Evolutionary conservation across 2,888 invertebrate genomes (phyloP), one percentile per base, ranked within the genome.

Genomic region (Apoda limacodes): DNA sequence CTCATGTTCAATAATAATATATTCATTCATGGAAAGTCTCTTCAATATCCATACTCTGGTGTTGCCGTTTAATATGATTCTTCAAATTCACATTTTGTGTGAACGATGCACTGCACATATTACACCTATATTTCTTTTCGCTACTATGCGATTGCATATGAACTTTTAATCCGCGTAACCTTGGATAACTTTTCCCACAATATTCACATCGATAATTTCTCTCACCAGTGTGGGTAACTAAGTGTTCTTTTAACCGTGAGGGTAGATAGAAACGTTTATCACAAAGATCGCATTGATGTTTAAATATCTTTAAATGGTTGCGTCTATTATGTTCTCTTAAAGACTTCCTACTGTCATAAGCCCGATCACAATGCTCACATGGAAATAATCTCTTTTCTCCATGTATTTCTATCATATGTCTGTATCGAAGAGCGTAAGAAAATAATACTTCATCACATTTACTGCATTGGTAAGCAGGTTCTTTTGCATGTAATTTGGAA

Each of bases 21-120:
- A 17, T 17, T 17, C 17, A 17, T 17, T 17, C 5, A 17, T 5
- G 5, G 7, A 17, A 17, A 5, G 17, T 36, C 13, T 46, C 48
- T 5, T 47, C 49, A 22, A 61, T 15, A 6, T 60, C 63, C 27
- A 60, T 38, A 13, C 45, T 55, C 34, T 65, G 67, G 38, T 75
- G 75, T 11, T 70, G 67, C 9, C 63, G 57, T 30, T 82, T 84
- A 50, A 84, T 68, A 43, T 85, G 85, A 38, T 80, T 80, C 48
- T 82, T 85, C 36, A 85, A 54, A 42, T 83, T 83, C 4, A 81
- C 69, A 40, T 82, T 81, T 19, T 84, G 83, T 0, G 83, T 81
- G 39, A 85, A 86, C 0, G 82, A 67, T 0, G 82, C 74, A 9
- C 60, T 72, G 35, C 86, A 86, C 22, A 71, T 7, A 0, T 60